These are phyloP conservation scores for Pseudochirops cupreus DNA, from an alignment of 2,797 vertebrate species.

Conservation along the genomic window DNA sequence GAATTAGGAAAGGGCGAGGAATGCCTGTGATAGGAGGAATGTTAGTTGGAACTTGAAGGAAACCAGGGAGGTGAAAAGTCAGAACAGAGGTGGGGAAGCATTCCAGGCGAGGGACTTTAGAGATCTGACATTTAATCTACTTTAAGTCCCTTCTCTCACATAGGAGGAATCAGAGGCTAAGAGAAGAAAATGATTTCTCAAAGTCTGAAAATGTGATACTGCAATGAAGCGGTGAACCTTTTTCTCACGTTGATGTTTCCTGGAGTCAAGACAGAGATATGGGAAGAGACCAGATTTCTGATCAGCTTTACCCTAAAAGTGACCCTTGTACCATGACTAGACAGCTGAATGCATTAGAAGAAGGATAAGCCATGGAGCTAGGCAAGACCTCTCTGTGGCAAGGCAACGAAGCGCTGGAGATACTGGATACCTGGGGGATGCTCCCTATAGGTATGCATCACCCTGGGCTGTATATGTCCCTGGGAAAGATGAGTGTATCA, in stretches of 20 bases:
- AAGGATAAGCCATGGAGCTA: not conserved
- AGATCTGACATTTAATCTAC: not conserved
- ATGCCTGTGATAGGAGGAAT: not conserved
- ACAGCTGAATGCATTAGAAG: not conserved
- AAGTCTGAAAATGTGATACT: not conserved
- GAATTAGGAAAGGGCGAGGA: not conserved
- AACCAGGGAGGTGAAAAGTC: not conserved
- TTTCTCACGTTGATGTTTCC: not conserved
- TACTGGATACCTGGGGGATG: not conserved
- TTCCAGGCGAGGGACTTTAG: not conserved
- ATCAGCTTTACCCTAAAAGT: not conserved
- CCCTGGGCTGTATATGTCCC: not conserved
- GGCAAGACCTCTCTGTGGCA: not conserved
- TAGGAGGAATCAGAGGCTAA: not conserved
- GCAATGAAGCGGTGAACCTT: not conserved
- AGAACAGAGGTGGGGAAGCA: not conserved
- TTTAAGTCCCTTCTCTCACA: not conserved
- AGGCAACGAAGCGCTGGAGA: not conserved
- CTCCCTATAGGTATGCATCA: no score
- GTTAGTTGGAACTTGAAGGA: not conserved
- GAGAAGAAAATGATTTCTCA: not conserved
- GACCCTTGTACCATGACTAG: not conserved
- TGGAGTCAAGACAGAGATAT: not conserved
- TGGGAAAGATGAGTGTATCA: not conserved
- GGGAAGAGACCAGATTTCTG: not conserved